These are phyloP conservation scores for Gorsachius magnificus DNA, from an alignment of 2,797 vertebrate species.

Conservation along the genomic window DNA sequence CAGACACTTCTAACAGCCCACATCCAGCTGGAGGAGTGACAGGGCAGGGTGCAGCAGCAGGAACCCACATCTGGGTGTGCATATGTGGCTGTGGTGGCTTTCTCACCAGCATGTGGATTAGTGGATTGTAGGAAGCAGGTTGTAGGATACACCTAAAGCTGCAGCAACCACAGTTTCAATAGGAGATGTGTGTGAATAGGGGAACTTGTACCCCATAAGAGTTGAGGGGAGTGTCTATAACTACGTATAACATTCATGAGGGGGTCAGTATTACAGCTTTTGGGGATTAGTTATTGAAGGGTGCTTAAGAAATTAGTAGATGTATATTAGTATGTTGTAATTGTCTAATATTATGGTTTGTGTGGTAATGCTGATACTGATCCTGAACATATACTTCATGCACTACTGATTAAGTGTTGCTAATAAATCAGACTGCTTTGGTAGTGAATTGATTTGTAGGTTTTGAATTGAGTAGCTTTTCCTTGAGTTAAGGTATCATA, in stretches of 20 bases:
- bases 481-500: background rate
- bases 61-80: no score
- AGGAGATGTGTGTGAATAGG: background rate
- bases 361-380: background rate
- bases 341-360: background rate
- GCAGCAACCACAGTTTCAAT: background rate
- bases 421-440: conserved; percentile 7
- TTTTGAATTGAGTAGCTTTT: conserved; percentile 6
- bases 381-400: background rate
- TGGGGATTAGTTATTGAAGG: background rate
- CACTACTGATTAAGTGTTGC: background rate
- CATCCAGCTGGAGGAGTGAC: background rate
- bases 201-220: background rate
- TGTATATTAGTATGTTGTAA: background rate
- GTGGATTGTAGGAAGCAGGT: background rate
- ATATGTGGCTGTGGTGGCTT: background rate
- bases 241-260: rapidly evolving
- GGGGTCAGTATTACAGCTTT: background rate
- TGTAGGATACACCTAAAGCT: background rate
- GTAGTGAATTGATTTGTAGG: background rate
- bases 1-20: background rate
- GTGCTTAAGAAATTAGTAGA: background rate
- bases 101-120: background rate
- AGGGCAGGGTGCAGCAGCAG: no score
- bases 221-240: background rate